These are phyloP conservation scores for Serinus canaria DNA, from an alignment of 2,113 vertebrate genomes.

Conservation along the genomic window DNA sequence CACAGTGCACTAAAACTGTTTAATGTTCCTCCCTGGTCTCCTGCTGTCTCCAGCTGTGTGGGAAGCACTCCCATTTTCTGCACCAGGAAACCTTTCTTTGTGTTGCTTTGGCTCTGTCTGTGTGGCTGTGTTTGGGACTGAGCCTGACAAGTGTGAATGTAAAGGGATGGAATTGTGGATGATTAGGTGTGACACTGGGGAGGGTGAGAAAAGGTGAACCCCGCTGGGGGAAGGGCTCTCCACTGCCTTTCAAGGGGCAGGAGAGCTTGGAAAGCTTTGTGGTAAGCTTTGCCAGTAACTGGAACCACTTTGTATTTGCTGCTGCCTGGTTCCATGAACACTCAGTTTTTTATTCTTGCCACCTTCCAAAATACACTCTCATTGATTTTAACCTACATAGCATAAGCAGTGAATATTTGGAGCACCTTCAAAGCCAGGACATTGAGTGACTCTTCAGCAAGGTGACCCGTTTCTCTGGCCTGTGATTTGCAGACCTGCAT, in stretches of 20 bases:
- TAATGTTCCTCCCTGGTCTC: neutral
- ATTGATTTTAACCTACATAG: slow-evolving; percentile 17
- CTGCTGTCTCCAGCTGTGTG: neutral
- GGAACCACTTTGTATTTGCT: neutral
- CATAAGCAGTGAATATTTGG: neutral
- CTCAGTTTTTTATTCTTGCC: neutral
- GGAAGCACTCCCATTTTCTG: neutral
- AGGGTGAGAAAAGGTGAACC: slow-evolving; percentile 9
- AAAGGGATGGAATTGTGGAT: neutral
- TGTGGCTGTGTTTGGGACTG: neutral
- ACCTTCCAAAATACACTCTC: neutral
- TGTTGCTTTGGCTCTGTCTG: neutral
- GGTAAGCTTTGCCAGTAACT: neutral
- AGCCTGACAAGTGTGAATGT: neutral
- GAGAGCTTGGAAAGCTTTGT: neutral
- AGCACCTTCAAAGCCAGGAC: neutral
- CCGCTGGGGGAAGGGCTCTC: neutral
- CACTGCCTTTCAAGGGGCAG: neutral
- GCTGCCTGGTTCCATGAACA: neutral
- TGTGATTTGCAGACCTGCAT: neutral
- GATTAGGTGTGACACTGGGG: neutral
- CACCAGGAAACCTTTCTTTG: neutral
- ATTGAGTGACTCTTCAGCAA: neutral
- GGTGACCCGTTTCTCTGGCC: neutral
- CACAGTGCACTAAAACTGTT: neutral